phyloP scores from a whole-genome alignment of 1,140 invertebrate species.

The Hylaeus volcanicus region DNA sequence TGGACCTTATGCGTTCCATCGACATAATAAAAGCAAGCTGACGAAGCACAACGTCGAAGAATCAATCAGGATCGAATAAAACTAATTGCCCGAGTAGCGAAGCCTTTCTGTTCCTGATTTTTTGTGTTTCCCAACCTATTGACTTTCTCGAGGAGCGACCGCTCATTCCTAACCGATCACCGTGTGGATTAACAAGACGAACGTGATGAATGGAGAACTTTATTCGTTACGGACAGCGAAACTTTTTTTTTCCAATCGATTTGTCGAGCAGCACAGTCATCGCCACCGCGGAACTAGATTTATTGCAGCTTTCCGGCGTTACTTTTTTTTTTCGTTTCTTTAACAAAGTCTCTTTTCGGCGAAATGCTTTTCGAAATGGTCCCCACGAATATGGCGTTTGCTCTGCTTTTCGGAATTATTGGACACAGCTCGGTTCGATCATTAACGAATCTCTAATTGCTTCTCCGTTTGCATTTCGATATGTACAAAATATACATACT shows the following conservation, averaged over 20 bases:
- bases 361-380: background rate
- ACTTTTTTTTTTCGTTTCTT: constrained; percentile 6
- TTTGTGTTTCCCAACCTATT: constrained; percentile 4
- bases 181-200: constrained; percentile 53
- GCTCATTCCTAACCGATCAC: constrained; percentile 44
- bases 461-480: no score
- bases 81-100: background rate
- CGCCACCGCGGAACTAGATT: constrained; percentile 46
- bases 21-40: background rate
- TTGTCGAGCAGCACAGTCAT: constrained; percentile 43
- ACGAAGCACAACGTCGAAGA: background rate
- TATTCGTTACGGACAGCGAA: constrained; percentile 43
- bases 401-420: background rate
- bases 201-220: constrained; percentile 52
- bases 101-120: constrained; percentile 8
- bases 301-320: constrained; percentile 36
- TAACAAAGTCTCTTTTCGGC: no score
- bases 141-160: constrained; percentile 29
- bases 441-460: background rate
- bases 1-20: no score
- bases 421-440: background rate
- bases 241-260: constrained; percentile 41
- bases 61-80: background rate
- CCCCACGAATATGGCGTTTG: background rate
- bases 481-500: no score